These are phyloP conservation scores for Parasteatoda tepidariorum DNA, from an alignment of 1,140 invertebrate species.

Conservation along the genomic window DNA sequence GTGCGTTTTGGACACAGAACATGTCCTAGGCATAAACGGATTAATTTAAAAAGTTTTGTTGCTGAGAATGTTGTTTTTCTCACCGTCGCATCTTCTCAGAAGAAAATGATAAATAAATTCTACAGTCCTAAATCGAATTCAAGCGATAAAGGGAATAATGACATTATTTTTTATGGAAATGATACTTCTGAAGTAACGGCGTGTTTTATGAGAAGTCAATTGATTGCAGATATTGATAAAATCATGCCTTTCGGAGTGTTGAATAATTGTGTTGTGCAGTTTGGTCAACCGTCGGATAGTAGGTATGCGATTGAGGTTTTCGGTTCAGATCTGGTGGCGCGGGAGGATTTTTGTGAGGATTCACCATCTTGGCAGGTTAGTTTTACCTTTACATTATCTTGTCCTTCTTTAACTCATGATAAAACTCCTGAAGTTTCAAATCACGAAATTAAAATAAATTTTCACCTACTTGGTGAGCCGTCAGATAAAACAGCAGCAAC, in stretches of 20 bases:
- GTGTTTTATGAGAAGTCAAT: slow-evolving; percentile 81
- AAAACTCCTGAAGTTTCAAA: slow-evolving; percentile 79
- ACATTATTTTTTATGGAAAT: slow-evolving; percentile 42
- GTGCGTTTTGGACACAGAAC: slow-evolving; percentile 80
- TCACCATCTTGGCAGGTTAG: slow-evolving; percentile 85
- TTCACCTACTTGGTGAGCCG: slow-evolving; percentile 61
- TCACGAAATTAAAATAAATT: slow-evolving; percentile 62
- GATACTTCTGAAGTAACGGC: slow-evolving; percentile 20
- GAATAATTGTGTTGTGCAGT: slow-evolving; percentile 77
- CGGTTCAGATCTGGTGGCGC: slow-evolving; percentile 84
- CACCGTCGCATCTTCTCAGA: slow-evolving; percentile 44
- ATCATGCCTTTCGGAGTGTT: slow-evolving; percentile 81
- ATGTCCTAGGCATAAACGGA: slow-evolving; percentile 73
- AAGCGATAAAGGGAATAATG: not conserved
- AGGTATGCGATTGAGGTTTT: slow-evolving; percentile 81
- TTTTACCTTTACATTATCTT: slow-evolving; percentile 73
- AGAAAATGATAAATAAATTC: slow-evolving; percentile 22
- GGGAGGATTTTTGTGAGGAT: slow-evolving; percentile 79
- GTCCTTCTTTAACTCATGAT: slow-evolving; percentile 76
- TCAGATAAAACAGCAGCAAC: slow-evolving; percentile 56
- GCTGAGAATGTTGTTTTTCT: slow-evolving; percentile 28
- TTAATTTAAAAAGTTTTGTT: not conserved
- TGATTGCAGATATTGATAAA: slow-evolving; percentile 80
- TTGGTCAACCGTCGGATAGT: slow-evolving; percentile 81
- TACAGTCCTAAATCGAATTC: not conserved